Conservation (phyloP, 2,888 invertebrate species). For the Lasioglossum figueresi region DNA sequence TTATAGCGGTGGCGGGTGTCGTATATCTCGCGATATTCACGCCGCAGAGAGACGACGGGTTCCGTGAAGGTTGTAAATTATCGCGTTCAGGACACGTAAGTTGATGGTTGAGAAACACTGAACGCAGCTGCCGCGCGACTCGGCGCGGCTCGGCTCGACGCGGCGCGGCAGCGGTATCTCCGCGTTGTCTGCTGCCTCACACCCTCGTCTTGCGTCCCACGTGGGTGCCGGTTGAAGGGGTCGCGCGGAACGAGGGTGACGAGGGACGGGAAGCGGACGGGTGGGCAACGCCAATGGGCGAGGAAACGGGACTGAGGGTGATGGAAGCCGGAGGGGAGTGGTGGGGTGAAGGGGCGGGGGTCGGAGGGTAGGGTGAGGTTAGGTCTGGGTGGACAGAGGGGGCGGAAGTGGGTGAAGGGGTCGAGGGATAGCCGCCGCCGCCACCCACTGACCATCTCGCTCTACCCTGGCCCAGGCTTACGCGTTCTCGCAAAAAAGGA, state of each 20-base stretch:
- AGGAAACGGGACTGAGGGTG: slow-evolving; percentile 51
- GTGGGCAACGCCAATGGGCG: slow-evolving; percentile 49
- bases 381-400: slow-evolving; percentile 63
- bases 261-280: slow-evolving; percentile 44
- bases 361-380: slow-evolving; percentile 48
- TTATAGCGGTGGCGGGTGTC: slow-evolving; percentile 20
- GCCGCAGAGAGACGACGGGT: slow-evolving; percentile 13
- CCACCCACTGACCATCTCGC: slow-evolving; percentile 79
- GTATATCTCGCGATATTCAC: slow-evolving; percentile 41
- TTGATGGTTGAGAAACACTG: slow-evolving; percentile 78
- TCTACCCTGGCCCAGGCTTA: slow-evolving; percentile 61
- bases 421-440: slow-evolving; percentile 70
- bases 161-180: slow-evolving; percentile 80
- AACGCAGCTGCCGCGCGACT: slow-evolving; percentile 79
- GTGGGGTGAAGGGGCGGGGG: slow-evolving; percentile 20
- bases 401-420: slow-evolving; percentile 70
- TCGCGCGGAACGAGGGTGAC: slow-evolving; percentile 83
- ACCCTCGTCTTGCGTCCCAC: slow-evolving; percentile 81
- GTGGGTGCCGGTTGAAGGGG: slow-evolving; percentile 83
- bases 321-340: slow-evolving; percentile 17
- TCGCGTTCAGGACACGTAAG: slow-evolving; percentile 49
- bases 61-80: slow-evolving; percentile 48
- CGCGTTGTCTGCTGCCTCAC: slow-evolving; percentile 82
- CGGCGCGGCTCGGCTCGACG: neutral
- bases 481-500: slow-evolving; percentile 63